Conservation (phyloP, 2,888 invertebrate genomes). For the Scaptomyza reducta region DNA sequence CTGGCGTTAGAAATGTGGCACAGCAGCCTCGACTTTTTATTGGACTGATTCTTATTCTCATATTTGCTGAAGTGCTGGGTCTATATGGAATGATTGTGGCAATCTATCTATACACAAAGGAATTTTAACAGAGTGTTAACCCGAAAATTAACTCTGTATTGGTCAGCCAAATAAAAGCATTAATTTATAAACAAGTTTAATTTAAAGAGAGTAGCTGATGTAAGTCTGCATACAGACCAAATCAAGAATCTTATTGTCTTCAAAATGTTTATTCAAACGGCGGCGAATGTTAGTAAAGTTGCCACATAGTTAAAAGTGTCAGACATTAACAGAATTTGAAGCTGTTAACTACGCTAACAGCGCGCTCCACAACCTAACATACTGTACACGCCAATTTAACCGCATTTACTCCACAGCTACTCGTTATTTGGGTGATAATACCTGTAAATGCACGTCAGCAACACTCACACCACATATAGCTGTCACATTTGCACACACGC, state of each 20-base stretch:
- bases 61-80: slow-evolving; percentile 66
- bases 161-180: too few relatives aligned
- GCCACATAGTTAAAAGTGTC: background rate
- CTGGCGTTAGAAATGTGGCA: slow-evolving; percentile 94
- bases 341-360: background rate
- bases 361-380: slow-evolving; percentile 3
- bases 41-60: slow-evolving; percentile 93
- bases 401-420: slow-evolving; percentile 32
- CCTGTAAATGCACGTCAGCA: slow-evolving; percentile 53
- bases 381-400: slow-evolving; percentile 1
- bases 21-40: slow-evolving; percentile 99
- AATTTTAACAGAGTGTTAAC: slow-evolving; percentile 1
- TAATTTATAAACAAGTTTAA: too few relatives aligned
- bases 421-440: slow-evolving; percentile 20
- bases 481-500: slow-evolving; percentile 51
- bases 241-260: too few relatives aligned
- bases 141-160: too few relatives aligned
- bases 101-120: slow-evolving; percentile 99
- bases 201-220: too few relatives aligned
- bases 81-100: slow-evolving; percentile 67
- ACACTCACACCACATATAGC: slow-evolving; percentile 39
- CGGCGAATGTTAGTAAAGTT: background rate
- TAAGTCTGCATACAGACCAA: too few relatives aligned
- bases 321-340: background rate
- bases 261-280: background rate